phyloP scores from a whole-genome alignment of 1,140 invertebrate genomes.

The Drosophila virilis region DNA sequence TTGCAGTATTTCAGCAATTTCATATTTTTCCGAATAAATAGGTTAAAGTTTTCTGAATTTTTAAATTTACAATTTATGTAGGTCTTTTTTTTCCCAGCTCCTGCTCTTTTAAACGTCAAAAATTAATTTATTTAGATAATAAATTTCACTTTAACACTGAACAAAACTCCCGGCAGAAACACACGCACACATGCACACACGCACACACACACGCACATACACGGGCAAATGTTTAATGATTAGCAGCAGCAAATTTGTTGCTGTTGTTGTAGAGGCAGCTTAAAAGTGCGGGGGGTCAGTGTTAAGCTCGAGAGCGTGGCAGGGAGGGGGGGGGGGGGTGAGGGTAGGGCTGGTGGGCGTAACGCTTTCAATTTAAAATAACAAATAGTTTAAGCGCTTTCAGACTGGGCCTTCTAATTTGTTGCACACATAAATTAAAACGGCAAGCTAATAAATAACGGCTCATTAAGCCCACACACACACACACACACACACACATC shows the following conservation, averaged over 20 bases:
- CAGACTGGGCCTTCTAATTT: conserved; percentile 66
- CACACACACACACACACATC: not conserved
- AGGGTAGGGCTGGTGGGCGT: not conserved
- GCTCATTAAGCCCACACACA: conserved; percentile 64
- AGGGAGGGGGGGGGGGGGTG: not conserved
- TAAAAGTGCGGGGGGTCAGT: not conserved
- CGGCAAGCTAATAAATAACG: conserved; percentile 74
- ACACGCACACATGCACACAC: not conserved
- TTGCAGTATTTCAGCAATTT: no score
- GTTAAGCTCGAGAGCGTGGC: not conserved
- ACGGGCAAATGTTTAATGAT: conserved; percentile 43
- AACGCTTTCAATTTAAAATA: conserved; percentile 53
- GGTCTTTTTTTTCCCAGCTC: not conserved
- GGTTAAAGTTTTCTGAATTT: no score
- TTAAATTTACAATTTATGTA: not conserved
- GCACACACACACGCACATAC: conserved; percentile 9
- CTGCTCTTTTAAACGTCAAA: not conserved
- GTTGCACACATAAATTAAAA: conserved; percentile 78
- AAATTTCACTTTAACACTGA: conserved; percentile 40
- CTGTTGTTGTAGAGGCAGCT: not conserved
- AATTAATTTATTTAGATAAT: conserved; percentile 40
- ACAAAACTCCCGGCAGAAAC: not conserved
- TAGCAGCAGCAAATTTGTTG: conserved; percentile 40
- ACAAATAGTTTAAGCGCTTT: conserved; percentile 61
- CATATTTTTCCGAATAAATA: no score